Base-by-base conservation (phyloP, 2,888 invertebrate species). In the Drosophila fulvimacula region DNA sequence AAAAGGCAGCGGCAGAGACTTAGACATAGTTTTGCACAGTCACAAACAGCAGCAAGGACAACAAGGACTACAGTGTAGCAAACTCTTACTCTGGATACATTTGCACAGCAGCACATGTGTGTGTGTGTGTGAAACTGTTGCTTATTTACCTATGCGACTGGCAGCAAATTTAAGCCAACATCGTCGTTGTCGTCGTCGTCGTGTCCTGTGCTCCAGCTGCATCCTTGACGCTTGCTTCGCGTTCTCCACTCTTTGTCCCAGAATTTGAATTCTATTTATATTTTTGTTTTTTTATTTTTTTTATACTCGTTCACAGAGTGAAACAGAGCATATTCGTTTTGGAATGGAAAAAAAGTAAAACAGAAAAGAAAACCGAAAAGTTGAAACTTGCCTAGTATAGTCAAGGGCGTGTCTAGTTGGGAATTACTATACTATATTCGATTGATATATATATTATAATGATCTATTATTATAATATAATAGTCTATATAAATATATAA, bases 131-230 rank as follows among this genome's bases (percentile, higher is more conserved):
- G 21, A 60, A 80, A 76, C 83, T 80, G 80, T 76, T 76, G 80
- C 80, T 82, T 89, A 88, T 88, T 84, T 83, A 89, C 89, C 79
- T 87, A 87, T 58, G 79, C 79, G 85, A 73, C 58, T 52, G 81
- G 41, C 77, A 69, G 69, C 76, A 79, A 79, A 88, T 82, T 74
- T 68, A 72, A 79, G 69, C 69, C 66, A 73, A 76, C 70, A 68
- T 69, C 38, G 49, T 61, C 39, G 30, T 69, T 34, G 52, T 61
- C 39, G 42, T 58, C 39, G 30, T 69, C 38, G 52, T 58, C 39
- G 42, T 46, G 11, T 46, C 46, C 46, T 46, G 5, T 27, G 21
- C 19, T 9, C 32, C n/a, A 17, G 36, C 19, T 27, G 55, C 52
- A 66, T 73, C 74, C 74, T 79, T 66, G 48, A 24, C 41, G 44